Conservation (phyloP, 2,888 invertebrate genomes). For the Heptascelio sp. region DNA sequence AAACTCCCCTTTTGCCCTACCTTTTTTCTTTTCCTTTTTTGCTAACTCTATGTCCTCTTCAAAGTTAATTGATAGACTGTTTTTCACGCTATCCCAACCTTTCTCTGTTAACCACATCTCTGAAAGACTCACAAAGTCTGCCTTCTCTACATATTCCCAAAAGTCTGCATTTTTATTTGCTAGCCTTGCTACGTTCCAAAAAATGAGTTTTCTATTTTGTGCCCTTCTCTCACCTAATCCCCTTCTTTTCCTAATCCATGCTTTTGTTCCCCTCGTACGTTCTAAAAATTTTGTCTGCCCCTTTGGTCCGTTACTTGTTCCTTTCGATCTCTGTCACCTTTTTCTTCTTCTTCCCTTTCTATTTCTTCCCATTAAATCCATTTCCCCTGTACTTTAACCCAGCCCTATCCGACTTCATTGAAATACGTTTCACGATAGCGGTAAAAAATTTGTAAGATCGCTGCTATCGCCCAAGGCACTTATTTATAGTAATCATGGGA, state of each 20-base stretch:
- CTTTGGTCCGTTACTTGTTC: too few species aligned
- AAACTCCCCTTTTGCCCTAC: not conserved
- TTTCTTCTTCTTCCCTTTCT: too few species aligned
- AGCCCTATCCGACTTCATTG: too few species aligned
- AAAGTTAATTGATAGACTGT: not conserved
- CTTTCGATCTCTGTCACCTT: too few species aligned
- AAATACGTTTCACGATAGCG: too few species aligned
- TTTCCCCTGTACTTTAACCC: not conserved
- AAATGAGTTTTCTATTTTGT: not conserved
- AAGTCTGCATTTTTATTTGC: not conserved
- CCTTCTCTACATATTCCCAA: not conserved
- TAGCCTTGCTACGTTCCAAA: not conserved
- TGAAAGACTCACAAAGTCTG: not conserved
- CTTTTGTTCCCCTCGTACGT: too few species aligned
- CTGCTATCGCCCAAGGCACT: too few species aligned
- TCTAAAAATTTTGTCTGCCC: not conserved
- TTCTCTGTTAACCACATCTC: not conserved
- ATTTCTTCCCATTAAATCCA: constrained; percentile 13
- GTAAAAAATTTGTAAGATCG: too few species aligned
- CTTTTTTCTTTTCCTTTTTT: not conserved
- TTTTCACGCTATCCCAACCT: not conserved
- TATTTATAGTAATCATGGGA: too few species aligned
- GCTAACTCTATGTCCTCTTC: not conserved
- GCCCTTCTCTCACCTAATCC: too few species aligned
- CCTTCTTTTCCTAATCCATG: too few species aligned